Conservation (phyloP, 2,113 vertebrate genomes). For the Brienomyrus longianalis region DNA sequence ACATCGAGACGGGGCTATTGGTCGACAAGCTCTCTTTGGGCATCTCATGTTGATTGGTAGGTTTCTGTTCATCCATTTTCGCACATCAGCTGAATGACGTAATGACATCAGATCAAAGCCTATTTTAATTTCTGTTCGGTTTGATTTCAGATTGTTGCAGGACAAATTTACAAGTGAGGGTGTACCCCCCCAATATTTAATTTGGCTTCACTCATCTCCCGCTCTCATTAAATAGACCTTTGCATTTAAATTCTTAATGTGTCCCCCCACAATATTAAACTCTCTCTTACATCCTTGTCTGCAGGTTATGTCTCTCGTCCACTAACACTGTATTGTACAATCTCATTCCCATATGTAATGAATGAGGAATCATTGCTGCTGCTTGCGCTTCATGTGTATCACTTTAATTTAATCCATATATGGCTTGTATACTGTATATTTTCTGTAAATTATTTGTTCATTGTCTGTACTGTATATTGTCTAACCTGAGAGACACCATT, state of each 20-base stretch:
- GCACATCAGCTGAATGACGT: neutral
- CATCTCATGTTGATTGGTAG: neutral
- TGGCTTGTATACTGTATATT: neutral
- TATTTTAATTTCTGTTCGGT: neutral
- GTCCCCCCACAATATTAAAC: neutral
- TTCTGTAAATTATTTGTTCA: neutral
- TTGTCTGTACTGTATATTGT: neutral
- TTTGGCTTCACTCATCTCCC: neutral
- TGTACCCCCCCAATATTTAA: neutral
- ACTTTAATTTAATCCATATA: neutral
- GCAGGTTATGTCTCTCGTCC: neutral
- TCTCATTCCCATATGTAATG: neutral
- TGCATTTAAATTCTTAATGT: neutral
- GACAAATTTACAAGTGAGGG: neutral
- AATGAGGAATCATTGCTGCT: neutral
- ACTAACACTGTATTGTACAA: neutral
- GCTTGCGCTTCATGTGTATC: neutral
- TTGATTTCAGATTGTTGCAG: neutral
- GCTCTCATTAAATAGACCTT: neutral
- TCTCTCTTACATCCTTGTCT: neutral
- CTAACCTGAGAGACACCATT: neutral
- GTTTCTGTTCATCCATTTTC: neutral
- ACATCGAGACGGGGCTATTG: neutral
- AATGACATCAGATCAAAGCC: neutral
- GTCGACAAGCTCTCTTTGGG: neutral